These are phyloP conservation scores for Synergus umbraculus DNA, from an alignment of 2,888 invertebrate genomes.

Conservation along the genomic window DNA sequence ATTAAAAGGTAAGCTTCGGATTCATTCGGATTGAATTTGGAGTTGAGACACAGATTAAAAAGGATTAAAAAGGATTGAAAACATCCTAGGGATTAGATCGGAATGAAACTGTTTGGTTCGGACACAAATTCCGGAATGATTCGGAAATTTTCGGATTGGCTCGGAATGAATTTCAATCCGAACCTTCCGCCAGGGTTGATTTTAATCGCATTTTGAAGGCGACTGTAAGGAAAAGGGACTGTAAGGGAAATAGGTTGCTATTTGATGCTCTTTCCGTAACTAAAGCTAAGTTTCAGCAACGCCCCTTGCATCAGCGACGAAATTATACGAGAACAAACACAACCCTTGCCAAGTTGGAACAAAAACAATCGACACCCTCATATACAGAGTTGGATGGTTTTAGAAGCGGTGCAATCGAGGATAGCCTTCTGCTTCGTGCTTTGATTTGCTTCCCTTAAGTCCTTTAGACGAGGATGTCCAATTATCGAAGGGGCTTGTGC, in stretches of 20 bases:
- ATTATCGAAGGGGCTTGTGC: conserved; percentile 39
- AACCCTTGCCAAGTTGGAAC: conserved; percentile 15
- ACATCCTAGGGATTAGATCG: no score
- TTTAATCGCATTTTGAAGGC: background rate
- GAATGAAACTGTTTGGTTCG: no score
- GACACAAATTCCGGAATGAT: no score
- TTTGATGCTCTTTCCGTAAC: conserved; percentile 36
- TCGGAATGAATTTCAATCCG: no score
- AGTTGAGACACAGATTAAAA: no score
- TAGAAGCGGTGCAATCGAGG: conserved; percentile 23
- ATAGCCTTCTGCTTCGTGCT: conserved; percentile 23
- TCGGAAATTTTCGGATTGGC: no score
- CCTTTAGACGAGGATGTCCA: conserved; percentile 37
- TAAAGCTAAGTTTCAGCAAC: conserved; percentile 18
- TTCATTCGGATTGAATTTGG: no score
- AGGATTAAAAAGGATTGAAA: no score
- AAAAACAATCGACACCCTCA: conserved; percentile 26
- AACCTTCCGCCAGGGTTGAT: no score
- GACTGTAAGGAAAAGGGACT: background rate
- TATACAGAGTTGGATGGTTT: conserved; percentile 13
- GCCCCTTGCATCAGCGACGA: conserved; percentile 19
- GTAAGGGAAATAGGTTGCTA: background rate
- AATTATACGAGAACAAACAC: conserved; percentile 27
- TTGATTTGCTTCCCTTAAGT: conserved; percentile 37
- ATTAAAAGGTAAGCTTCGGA: no score